Evolutionary conservation across 2,113 vertebrate genomes (phyloP).

Genomic region (Hylia prasina): DNA sequence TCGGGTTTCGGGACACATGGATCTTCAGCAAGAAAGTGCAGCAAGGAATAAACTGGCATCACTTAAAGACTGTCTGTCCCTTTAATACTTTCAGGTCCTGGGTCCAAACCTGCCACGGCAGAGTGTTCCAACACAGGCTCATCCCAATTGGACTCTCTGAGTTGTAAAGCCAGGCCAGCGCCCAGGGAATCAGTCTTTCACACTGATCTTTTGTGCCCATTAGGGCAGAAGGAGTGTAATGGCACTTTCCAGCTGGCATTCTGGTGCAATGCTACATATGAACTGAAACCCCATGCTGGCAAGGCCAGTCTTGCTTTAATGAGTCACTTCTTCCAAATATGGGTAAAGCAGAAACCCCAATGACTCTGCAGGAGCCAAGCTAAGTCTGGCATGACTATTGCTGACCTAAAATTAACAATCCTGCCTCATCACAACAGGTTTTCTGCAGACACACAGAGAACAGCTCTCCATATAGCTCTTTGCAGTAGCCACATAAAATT

Average conservation of each 20-base stretch:
- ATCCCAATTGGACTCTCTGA: background rate
- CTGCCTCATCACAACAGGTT: background rate
- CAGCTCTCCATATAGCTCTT: background rate
- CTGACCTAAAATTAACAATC: background rate
- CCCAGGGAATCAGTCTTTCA: background rate
- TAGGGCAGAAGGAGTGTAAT: background rate
- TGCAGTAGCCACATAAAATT: background rate
- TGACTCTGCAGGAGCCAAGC: background rate
- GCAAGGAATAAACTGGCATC: background rate
- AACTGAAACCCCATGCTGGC: background rate
- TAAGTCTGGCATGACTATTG: background rate
- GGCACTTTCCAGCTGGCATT: background rate
- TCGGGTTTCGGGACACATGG: background rate
- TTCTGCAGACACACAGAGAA: background rate
- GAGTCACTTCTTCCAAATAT: background rate
- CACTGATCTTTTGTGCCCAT: background rate
- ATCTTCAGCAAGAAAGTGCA: background rate
- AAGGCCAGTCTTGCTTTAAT: background rate
- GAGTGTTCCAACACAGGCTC: background rate
- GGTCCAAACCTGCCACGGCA: background rate
- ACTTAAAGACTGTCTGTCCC: background rate
- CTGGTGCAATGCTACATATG: background rate
- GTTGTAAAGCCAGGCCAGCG: background rate
- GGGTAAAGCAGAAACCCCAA: background rate
- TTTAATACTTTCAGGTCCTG: background rate